phyloP scores from a whole-genome alignment of 2,888 invertebrate species.

The Drosophila antonietae region DNA sequence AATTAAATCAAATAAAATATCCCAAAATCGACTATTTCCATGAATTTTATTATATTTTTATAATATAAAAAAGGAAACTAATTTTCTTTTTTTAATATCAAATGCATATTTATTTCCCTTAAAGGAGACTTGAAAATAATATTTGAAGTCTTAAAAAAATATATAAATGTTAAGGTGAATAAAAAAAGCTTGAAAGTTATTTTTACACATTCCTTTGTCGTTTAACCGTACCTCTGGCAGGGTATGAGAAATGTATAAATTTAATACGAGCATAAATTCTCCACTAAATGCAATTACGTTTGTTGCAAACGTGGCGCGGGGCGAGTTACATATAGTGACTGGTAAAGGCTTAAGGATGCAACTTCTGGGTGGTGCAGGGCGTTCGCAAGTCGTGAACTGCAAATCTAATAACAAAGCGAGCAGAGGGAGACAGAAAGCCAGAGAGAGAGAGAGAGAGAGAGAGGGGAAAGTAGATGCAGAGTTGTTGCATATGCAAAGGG shows the following conservation, averaged over 20 bases:
- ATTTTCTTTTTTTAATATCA: too few species aligned
- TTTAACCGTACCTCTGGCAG: neutral
- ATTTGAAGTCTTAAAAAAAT: neutral
- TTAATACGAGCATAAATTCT: conserved; percentile 66
- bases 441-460: neutral
- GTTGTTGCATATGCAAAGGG: conserved; percentile 52
- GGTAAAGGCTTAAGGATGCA: conserved; percentile 20
- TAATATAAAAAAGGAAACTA: too few species aligned
- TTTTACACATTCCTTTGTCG: neutral
- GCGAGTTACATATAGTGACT: conserved; percentile 9
- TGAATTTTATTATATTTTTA: too few species aligned
- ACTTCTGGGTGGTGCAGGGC: neutral
- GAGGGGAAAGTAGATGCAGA: conserved; percentile 3
- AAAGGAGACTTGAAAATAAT: too few species aligned
- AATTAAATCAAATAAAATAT: too few species aligned
- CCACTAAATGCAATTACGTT: conserved; percentile 73
- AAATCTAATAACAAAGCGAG: conserved; percentile 72
- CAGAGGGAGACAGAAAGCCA: conserved; percentile 34
- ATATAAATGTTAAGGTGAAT: neutral
- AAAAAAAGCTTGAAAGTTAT: neutral
- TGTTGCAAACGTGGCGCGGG: conserved; percentile 35
- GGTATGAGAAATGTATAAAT: conserved; percentile 34
- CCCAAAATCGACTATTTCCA: too few species aligned
- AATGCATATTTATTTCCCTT: too few species aligned
- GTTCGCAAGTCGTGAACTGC: conserved; percentile 20